These are phyloP conservation scores for Tapirus terrestris DNA, from an alignment of 2,113 vertebrate species.

Conservation along the genomic window DNA sequence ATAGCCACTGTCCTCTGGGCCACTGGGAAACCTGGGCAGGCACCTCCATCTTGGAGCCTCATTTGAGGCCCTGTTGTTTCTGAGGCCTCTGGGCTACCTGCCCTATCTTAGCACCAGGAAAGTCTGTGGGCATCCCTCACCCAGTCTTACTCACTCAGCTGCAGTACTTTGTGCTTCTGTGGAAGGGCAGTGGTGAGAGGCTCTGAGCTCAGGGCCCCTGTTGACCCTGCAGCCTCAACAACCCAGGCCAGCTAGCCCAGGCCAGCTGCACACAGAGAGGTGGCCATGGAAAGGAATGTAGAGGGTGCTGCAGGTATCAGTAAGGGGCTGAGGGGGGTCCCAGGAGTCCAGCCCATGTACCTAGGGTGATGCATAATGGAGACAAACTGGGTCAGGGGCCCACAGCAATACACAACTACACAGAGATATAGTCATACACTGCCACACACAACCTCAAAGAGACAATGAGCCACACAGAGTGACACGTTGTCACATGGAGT, in stretches of 20 bases:
- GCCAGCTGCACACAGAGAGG: background rate
- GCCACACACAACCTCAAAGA: background rate
- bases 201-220: background rate
- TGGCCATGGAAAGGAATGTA: rapidly evolving
- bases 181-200: background rate
- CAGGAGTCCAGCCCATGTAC: background rate
- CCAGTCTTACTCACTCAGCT: background rate
- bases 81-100: background rate
- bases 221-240: background rate
- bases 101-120: background rate
- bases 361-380: background rate
- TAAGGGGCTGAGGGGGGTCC: background rate
- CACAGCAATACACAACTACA: background rate
- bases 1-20: background rate
- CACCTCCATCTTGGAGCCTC: background rate
- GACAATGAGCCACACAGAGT: background rate
- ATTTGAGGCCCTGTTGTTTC: background rate
- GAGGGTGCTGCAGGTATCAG: background rate
- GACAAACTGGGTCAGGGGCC: background rate
- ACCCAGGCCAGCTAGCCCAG: background rate
- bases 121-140: background rate
- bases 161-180: background rate
- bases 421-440: background rate
- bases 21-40: background rate
- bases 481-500: background rate